A percentile compares a stretch with the other conserved stretches of the same genome.
phyloP scores from a whole-genome alignment of 2,113 vertebrate species.

The Thunnus maccoyii region DNA sequence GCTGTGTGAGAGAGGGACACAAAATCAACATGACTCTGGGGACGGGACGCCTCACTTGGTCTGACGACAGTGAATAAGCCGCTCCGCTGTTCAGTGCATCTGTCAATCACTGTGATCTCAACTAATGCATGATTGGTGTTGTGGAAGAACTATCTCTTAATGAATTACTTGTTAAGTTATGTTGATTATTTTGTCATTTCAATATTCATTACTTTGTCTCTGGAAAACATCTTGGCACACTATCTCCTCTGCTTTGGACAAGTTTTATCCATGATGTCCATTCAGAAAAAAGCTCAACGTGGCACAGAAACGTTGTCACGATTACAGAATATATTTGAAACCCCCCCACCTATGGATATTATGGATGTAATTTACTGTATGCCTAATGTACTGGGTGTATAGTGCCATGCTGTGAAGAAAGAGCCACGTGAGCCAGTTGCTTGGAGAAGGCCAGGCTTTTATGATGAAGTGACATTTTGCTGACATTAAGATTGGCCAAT shows the following conservation, averaged over 20 bases:
- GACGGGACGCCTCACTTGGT: conserved; percentile 89
- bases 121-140: conserved; percentile 18
- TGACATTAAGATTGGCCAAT: conserved; percentile 89
- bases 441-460: conserved; percentile 82
- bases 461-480: conserved; percentile 88
- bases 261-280: conserved; percentile 19
- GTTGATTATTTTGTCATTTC: conserved; percentile 19
- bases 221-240: conserved; percentile 3
- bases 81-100: not conserved
- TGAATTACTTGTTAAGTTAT: conserved; percentile 21
- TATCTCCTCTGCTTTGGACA: conserved; percentile 26
- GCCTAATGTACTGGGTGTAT: conserved; percentile 83
- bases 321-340: conserved; percentile 64
- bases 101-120: conserved; percentile 44
- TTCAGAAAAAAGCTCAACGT: conserved; percentile 16
- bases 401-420: conserved; percentile 83
- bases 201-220: conserved; percentile 16
- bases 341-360: conserved; percentile 74
- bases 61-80: conserved; percentile 86
- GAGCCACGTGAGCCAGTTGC: conserved; percentile 70
- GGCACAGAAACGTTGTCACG: conserved; percentile 19
- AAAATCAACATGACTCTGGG: conserved; percentile 92
- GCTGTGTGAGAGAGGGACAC: conserved; percentile 92
- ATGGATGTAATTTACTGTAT: conserved; percentile 79
- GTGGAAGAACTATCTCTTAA: conserved; percentile 34